A percentile compares a stretch with the other conserved stretches of the same genome.
Conservation (phyloP, 2,113 vertebrate genomes). For the Spilogale gracilis region DNA sequence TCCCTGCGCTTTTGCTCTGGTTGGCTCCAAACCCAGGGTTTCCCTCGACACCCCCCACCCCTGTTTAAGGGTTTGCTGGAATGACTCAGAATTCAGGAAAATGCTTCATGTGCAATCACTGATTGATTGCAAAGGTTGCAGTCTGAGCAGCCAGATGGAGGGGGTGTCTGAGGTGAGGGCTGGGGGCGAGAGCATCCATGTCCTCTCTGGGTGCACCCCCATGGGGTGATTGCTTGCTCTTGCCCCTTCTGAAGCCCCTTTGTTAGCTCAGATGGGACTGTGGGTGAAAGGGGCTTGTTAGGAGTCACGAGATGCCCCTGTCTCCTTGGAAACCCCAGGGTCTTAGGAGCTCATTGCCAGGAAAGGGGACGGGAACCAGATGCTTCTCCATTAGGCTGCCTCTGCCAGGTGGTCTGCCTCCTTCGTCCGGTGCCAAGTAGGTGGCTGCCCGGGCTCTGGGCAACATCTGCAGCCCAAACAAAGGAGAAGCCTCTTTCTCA, state of each 20-base stretch:
- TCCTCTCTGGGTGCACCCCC: fast-evolving
- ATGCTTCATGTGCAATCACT: too few species aligned
- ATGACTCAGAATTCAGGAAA: background rate
- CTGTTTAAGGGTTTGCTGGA: background rate
- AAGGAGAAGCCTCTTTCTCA: background rate
- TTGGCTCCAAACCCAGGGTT: background rate
- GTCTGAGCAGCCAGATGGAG: fast-evolving
- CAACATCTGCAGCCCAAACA: background rate
- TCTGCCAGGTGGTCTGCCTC: too few species aligned
- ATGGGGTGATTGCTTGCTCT: too few species aligned
- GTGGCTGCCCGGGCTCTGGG: background rate
- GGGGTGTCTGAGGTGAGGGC: fast-evolving
- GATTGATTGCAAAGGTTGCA: background rate
- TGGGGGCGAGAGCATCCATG: background rate
- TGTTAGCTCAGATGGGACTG: background rate
- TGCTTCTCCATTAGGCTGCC: fast-evolving
- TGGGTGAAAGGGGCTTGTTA: background rate
- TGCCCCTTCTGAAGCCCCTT: background rate
- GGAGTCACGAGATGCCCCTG: background rate
- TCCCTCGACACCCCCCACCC: background rate
- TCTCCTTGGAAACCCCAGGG: background rate
- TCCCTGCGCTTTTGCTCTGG: background rate
- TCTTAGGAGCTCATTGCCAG: background rate
- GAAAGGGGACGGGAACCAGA: background rate
- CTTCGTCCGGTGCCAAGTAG: background rate